Percentiles rank a stretch among this genome's conserved stretches.
Evolutionary conservation across 2,888 invertebrate species (phyloP).

Genomic region (Meliscaeva auricollis): DNA sequence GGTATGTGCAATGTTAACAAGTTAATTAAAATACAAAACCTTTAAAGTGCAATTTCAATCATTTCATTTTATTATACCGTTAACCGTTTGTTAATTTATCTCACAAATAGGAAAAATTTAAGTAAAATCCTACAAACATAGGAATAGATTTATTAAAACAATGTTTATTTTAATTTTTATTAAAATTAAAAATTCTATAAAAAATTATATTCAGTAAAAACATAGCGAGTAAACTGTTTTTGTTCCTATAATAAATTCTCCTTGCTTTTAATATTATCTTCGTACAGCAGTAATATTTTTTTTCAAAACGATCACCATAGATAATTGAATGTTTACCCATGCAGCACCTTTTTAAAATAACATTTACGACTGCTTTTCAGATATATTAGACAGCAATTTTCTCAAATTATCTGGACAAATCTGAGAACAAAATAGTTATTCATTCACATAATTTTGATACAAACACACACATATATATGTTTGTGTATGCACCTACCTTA

Average conservation of each 20-base stretch:
- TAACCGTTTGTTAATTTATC: no score
- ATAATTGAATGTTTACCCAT: slow-evolving; percentile 57
- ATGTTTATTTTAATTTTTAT: background rate
- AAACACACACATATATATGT: background rate
- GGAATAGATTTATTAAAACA: no score
- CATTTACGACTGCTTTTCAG: slow-evolving; percentile 41
- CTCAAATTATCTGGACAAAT: slow-evolving; percentile 63
- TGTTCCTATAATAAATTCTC: background rate
- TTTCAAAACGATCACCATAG: slow-evolving; percentile 52
- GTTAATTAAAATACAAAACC: no score
- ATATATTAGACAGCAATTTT: slow-evolving; percentile 57
- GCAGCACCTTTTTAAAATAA: background rate
- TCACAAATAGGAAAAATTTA: no score
- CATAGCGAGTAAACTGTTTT: background rate
- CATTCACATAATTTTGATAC: background rate
- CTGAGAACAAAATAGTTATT: slow-evolving; percentile 8
- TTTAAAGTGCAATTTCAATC: no score
- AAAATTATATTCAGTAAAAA: background rate
- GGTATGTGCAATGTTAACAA: no score
- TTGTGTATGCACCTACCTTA: background rate
- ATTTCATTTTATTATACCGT: no score
- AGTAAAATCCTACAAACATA: no score
- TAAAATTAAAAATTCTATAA: background rate
- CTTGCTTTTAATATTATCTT: background rate
- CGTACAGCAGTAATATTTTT: slow-evolving; percentile 2